A percentile compares a stretch with the other conserved stretches of the same genome.
phyloP scores from a whole-genome alignment of 2,888 invertebrate genomes.

The Gasteruption jaculator region DNA sequence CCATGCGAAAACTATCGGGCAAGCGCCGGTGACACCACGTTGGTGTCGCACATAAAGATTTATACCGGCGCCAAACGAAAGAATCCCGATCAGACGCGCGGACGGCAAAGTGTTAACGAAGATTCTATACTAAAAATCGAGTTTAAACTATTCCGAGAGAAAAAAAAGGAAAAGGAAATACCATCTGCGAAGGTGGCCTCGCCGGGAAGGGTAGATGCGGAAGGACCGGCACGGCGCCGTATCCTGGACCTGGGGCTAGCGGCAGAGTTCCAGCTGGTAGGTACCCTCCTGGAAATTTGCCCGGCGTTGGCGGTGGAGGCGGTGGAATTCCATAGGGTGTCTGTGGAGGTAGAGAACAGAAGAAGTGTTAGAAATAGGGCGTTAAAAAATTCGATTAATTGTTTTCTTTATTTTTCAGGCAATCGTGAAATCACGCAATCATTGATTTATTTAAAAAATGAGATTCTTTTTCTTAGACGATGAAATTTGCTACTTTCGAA shows the following conservation, averaged over 20 bases:
- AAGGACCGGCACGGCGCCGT: constrained; percentile 39
- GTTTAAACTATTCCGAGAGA: neutral
- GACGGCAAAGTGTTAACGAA: too few species aligned
- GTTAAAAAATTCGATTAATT: constrained; percentile 4
- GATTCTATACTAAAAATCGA: neutral
- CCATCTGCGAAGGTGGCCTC: constrained; percentile 44
- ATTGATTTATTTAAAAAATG: too few species aligned
- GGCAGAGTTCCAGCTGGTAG: constrained; percentile 37
- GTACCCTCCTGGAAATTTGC: constrained; percentile 40
- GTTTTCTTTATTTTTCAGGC: constrained; percentile 4
- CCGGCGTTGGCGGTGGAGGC: constrained; percentile 26
- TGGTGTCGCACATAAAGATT: too few species aligned
- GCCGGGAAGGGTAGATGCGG: constrained; percentile 38
- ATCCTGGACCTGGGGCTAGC: constrained; percentile 34
- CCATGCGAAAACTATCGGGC: too few species aligned
- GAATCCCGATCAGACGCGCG: too few species aligned
- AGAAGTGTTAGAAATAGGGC: constrained; percentile 5
- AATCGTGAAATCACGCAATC: neutral
- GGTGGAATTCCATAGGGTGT: constrained; percentile 39
- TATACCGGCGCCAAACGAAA: too few species aligned
- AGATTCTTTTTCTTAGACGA: too few species aligned
- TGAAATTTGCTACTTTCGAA: too few species aligned
- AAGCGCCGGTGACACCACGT: too few species aligned
- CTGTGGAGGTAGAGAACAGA: too few species aligned
- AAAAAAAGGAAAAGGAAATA: constrained; percentile 19